Percentiles rank a stretch among this genome's conserved stretches.
Evolutionary conservation across 2,888 invertebrate genomes (phyloP).

Genomic region (Gari tellinella): DNA sequence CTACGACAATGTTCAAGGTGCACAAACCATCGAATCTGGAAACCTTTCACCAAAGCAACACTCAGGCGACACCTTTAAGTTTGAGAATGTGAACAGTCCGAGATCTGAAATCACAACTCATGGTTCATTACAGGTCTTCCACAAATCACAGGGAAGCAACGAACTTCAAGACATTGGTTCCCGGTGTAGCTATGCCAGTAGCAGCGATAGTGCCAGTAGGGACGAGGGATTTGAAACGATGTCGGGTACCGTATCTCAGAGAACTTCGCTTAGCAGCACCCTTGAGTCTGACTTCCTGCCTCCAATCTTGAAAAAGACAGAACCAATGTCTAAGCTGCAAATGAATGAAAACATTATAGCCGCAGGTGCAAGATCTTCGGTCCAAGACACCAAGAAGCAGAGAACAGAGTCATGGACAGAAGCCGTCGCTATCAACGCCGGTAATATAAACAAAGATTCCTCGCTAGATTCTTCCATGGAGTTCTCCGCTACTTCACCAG

Average conservation of each 20-base stretch:
- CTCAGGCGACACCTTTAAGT: constrained; percentile 30
- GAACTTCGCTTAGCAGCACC: constrained; percentile 82
- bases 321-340: constrained; percentile 54
- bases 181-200: constrained; percentile 76
- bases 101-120: constrained; percentile 46
- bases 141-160: constrained; percentile 66
- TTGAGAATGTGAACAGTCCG: constrained; percentile 56
- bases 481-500: constrained; percentile 68
- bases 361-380: constrained; percentile 62
- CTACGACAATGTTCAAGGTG: constrained; percentile 76
- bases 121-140: constrained; percentile 46
- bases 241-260: constrained; percentile 79
- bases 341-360: constrained; percentile 64
- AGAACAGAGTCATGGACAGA: constrained; percentile 79
- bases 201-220: constrained; percentile 73
- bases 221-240: constrained; percentile 83
- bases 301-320: constrained; percentile 57
- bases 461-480: constrained; percentile 69
- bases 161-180: constrained; percentile 76
- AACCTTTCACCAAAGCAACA: constrained; percentile 58
- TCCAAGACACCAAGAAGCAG: constrained; percentile 72
- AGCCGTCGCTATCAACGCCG: constrained; percentile 65
- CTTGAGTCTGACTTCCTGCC: constrained; percentile 78
- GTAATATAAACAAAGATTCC: constrained; percentile 62
- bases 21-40: constrained; percentile 57